Conservation (phyloP, 2,113 vertebrate genomes). For the Eretmochelys imbricata region DNA sequence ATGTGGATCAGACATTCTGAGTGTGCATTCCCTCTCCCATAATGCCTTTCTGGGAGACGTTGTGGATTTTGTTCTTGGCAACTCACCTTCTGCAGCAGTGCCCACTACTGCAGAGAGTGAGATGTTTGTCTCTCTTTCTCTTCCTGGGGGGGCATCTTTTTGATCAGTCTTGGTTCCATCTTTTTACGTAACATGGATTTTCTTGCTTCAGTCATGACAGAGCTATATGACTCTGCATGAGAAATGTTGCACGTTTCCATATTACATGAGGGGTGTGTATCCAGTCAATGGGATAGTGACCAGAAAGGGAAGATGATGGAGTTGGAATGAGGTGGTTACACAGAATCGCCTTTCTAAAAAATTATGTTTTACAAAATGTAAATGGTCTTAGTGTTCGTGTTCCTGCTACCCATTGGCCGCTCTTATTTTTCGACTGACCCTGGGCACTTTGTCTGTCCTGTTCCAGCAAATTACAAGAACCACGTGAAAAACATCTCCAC, state of each 20-base stretch:
- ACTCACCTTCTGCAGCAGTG: not conserved
- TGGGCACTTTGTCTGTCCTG: not conserved
- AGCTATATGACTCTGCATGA: not conserved
- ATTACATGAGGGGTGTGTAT: fast-evolving
- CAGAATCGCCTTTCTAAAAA: constrained; percentile 55
- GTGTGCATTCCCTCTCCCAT: not conserved
- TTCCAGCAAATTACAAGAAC: not conserved
- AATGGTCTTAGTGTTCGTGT: fast-evolving
- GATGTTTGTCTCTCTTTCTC: not conserved
- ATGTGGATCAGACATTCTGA: fast-evolving
- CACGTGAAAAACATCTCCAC: not conserved
- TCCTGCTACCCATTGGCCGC: not conserved
- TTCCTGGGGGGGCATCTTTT: not conserved
- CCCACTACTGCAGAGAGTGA: not conserved
- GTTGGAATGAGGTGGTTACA: constrained; percentile 44
- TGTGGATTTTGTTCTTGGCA: not conserved
- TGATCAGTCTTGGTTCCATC: not conserved
- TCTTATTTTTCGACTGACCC: fast-evolving
- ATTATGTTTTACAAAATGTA: not conserved
- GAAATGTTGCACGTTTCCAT: not conserved
- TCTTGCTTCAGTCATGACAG: not conserved
- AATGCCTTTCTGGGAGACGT: not conserved
- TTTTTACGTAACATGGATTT: fast-evolving
- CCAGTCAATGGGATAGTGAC: fast-evolving
- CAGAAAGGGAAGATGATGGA: not conserved